Evolutionary conservation across 2,113 vertebrate genomes (phyloP), one percentile per base, ranked within the genome.

Genomic region (Leptosomus discolor): DNA sequence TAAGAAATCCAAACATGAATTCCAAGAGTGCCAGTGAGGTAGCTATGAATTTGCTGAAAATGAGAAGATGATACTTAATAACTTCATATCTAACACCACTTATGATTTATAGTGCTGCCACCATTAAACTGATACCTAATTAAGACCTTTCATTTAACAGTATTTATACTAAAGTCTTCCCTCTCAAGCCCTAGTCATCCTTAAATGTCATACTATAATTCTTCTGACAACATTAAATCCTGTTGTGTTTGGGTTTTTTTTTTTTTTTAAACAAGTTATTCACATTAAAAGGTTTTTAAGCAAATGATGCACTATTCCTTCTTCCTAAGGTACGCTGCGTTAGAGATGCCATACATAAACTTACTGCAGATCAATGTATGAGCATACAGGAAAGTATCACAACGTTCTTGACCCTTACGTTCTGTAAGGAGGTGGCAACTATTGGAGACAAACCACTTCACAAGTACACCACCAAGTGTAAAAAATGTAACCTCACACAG

Each of bases 1-100:
- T 99, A 99, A 45, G 99, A 99, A 76, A 98, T 85, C 99, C 99
- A 99, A 69, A 97, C 96, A 19, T 98, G 98, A 95, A 99, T 88
- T 90, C 98, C 99, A 81, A 99, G 98, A 50, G 97, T 98, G 85
- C 97, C 98, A 41, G 98, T 99, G 96, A 99, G 98, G 97, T 99
- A 99, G 91, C 88, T 98, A 94, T 99, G 99, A 87, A 98, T 98
- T 98, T 99, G 98, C 99, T 99, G 91, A 6, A 98, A 96, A 91
- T 6, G 7, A 85, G 73, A 78, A 82, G 65, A 79, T 57, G 63
- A 85, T 7, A 78, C 3, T 83, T 45, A 57, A 15, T 76, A 91
- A 60, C 34, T 61, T 81, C 56, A 73, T 8, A 74, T 7, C 12
- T 73, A 67, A 63, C 56, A 23, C 11, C 27, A 32, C 46, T 63